Conservation (phyloP, 1,140 invertebrate species). For the Saccostrea cuccullata region DNA sequence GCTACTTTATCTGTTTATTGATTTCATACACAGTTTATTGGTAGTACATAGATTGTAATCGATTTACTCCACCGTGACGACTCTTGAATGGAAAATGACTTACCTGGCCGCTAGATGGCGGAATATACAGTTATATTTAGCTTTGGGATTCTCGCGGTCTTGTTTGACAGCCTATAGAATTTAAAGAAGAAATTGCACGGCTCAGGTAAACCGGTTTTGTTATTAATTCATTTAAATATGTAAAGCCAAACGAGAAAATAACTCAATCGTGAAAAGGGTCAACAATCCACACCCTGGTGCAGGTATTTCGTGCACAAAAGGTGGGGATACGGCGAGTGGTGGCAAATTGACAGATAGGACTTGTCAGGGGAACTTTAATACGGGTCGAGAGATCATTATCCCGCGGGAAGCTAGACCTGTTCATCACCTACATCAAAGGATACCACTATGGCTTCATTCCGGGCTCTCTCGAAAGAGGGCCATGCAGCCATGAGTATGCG, state of each 20-base stretch:
- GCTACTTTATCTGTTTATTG: not conserved
- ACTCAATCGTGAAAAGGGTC: conserved; percentile 36
- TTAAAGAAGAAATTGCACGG: conserved; percentile 38
- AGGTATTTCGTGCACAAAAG: conserved; percentile 21
- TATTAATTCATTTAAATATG: conserved; percentile 38
- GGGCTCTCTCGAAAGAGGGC: conserved; percentile 54
- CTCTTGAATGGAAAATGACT: not conserved
- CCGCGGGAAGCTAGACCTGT: not conserved
- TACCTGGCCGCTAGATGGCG: conserved; percentile 52
- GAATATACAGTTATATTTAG: conserved; percentile 32
- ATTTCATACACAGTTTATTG: not conserved
- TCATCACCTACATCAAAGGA: conserved; percentile 9
- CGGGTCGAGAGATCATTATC: conserved; percentile 1
- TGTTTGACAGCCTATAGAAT: not conserved
- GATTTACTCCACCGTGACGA: conserved; percentile 12
- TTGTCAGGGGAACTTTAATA: not conserved
- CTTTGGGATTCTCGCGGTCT: not conserved
- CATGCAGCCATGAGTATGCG: conserved; percentile 68
- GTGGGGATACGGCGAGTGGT: not conserved
- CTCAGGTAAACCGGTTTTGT: conserved; percentile 50
- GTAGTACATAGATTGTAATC: not conserved
- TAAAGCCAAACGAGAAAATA: conserved; percentile 25
- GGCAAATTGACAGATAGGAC: not conserved
- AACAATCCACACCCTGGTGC: conserved; percentile 36
- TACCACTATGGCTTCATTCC: conserved; percentile 42